Percentiles rank a stretch among this genome's conserved stretches.
Evolutionary conservation across 2,797 vertebrate species (phyloP).

Genomic region (Chrosomus eos): DNA sequence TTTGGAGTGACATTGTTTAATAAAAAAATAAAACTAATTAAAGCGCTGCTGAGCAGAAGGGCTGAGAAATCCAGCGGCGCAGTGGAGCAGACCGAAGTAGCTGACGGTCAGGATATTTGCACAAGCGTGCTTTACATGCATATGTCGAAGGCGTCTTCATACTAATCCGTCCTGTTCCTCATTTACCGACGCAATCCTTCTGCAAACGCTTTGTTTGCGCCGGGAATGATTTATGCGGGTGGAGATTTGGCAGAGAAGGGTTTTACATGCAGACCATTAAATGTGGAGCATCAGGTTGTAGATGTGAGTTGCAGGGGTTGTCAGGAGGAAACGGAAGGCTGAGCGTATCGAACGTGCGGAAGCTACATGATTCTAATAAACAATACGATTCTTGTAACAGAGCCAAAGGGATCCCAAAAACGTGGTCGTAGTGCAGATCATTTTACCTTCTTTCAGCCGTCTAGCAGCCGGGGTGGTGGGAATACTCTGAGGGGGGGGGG

Average conservation of each 20-base stretch:
- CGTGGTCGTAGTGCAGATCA: not conserved
- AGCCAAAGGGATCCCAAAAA: not conserved
- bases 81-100: conserved; percentile 63
- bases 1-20: conserved; percentile 66
- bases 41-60: conserved; percentile 24
- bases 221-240: conserved; percentile 75
- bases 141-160: conserved; percentile 69
- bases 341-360: not conserved
- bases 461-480: not conserved
- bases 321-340: conserved; percentile 27
- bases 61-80: conserved; percentile 36
- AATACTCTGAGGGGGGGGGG: not conserved
- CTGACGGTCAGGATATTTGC: conserved; percentile 60
- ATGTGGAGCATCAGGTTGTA: conserved; percentile 74
- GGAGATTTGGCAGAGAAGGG: conserved; percentile 61
- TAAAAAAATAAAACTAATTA: conserved; percentile 67
- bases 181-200: conserved; percentile 72
- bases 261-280: conserved; percentile 73
- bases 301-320: conserved; percentile 50
- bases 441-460: not conserved
- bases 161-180: conserved; percentile 75
- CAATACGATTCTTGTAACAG: not conserved
- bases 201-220: conserved; percentile 73
- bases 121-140: conserved; percentile 59
- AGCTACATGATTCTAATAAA: conserved; percentile 9